Evolutionary conservation across 2,797 vertebrate genomes (phyloP).

Genomic region (Fundulus diaphanus): DNA sequence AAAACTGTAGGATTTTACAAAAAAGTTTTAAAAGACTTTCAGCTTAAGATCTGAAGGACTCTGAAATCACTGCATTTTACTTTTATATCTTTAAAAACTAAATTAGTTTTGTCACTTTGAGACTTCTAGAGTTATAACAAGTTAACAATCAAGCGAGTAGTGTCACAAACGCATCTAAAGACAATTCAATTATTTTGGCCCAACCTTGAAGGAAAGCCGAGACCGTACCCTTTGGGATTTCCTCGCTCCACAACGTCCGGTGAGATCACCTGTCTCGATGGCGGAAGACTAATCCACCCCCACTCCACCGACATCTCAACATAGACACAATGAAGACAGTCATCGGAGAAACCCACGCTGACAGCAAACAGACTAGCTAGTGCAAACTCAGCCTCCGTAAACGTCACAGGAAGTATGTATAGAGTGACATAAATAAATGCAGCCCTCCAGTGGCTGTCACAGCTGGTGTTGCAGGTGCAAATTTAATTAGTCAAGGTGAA

Average conservation of each 20-base stretch:
- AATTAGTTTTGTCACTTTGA: not conserved
- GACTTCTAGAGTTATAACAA: not conserved
- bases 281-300: conserved; percentile 11
- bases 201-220: conserved; percentile 1
- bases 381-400: conserved; percentile 71
- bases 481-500: conserved; percentile 95
- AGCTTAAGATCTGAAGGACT: conserved; percentile 28
- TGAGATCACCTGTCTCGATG: conserved; percentile 25
- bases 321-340: conserved; percentile 48
- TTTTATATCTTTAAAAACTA: not conserved
- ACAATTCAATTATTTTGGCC: not conserved
- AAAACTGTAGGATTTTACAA: conserved; percentile 56
- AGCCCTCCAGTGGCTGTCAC: conserved; percentile 86
- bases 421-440: conserved; percentile 83
- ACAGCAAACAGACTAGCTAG: conserved; percentile 51
- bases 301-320: conserved; percentile 24
- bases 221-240: not conserved
- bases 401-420: conserved; percentile 78
- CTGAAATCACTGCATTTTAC: not conserved
- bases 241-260: conserved; percentile 22
- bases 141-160: not conserved
- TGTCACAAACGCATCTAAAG: not conserved
- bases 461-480: conserved; percentile 89
- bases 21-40: conserved; percentile 31
- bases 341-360: conserved; percentile 54